Percentiles rank a stretch among this genome's conserved stretches.
These are phyloP conservation scores for Acleris sparsana DNA, from an alignment of 2,888 invertebrate species.

Conservation along the genomic window DNA sequence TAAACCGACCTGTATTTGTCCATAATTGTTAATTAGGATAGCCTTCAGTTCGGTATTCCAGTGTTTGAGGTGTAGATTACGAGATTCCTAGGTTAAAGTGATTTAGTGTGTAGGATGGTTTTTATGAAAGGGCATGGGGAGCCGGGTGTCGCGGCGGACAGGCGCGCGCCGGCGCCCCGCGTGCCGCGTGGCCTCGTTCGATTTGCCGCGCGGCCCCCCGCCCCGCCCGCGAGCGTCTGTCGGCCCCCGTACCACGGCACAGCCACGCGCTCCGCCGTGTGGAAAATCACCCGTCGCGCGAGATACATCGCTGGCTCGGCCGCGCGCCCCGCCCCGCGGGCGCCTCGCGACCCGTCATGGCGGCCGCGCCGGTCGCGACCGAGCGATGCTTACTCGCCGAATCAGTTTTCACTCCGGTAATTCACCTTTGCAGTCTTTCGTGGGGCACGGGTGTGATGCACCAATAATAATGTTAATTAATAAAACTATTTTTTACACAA, in stretches of 20 bases:
- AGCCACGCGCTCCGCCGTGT: conserved; percentile 62
- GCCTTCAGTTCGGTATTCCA: conserved; percentile 75
- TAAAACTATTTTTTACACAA: conserved; percentile 49
- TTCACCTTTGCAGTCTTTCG: conserved; percentile 52
- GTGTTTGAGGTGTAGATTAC: conserved; percentile 74
- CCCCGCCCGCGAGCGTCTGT: conserved; percentile 52
- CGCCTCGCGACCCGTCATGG: conserved; percentile 38
- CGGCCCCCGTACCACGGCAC: conserved; percentile 62
- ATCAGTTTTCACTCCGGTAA: conserved; percentile 60
- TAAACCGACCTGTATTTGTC: conserved; percentile 77
- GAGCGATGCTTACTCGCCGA: conserved; percentile 64
- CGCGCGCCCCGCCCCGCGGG: conserved; percentile 51
- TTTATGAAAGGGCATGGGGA: conserved; percentile 61
- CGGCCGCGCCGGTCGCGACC: conserved; percentile 46
- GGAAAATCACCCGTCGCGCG: conserved; percentile 64
- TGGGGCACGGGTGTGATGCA: conserved; percentile 57
- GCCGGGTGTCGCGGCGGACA: conserved; percentile 43
- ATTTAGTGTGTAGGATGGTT: conserved; percentile 77
- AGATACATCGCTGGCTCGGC: conserved; percentile 48
- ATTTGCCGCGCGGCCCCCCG: conserved; percentile 70
- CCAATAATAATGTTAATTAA: conserved; percentile 39
- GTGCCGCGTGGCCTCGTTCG: conserved; percentile 56
- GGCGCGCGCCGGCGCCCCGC: conserved; percentile 42
- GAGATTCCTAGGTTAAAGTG: conserved; percentile 81
- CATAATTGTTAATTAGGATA: conserved; percentile 76